These are phyloP conservation scores for Rhimphoctona megacephalus DNA, from an alignment of 2,888 invertebrate genomes.

Conservation along the genomic window DNA sequence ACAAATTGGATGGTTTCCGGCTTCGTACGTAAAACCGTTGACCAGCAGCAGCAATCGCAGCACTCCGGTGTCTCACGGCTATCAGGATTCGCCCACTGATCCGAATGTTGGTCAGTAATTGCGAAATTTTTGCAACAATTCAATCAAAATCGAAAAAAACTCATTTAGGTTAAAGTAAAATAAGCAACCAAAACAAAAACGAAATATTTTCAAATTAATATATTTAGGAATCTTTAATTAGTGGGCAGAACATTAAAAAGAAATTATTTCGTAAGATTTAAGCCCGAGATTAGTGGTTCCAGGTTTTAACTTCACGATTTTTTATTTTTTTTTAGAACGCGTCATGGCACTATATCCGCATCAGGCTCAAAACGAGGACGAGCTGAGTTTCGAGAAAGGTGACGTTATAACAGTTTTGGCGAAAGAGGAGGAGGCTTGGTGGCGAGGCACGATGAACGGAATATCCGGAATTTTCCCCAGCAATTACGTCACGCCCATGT, in stretches of 20 bases:
- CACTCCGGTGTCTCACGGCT: conserved; percentile 83
- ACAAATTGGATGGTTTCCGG: conserved; percentile 99
- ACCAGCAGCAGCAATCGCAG: conserved; percentile 84
- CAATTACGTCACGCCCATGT: conserved; percentile 95
- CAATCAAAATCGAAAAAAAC: neutral
- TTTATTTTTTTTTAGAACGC: conserved; percentile 87
- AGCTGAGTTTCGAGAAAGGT: conserved; percentile 96
- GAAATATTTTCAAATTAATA: conserved; percentile 25
- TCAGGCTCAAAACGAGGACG: conserved; percentile 97
- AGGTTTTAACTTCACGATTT: neutral
- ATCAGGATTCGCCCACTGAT: conserved; percentile 84
- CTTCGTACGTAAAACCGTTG: conserved; percentile 95
- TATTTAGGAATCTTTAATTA: neutral
- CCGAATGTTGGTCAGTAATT: conserved; percentile 80
- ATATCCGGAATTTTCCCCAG: conserved; percentile 97
- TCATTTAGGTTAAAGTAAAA: neutral
- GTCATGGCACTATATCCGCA: conserved; percentile 97
- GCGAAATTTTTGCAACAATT: neutral
- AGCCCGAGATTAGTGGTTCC: neutral
- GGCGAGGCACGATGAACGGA: conserved; percentile 97
- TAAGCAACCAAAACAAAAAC: neutral
- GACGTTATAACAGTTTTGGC: conserved; percentile 95
- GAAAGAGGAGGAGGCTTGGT: conserved; percentile 98
- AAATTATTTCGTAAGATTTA: conserved; percentile 34
- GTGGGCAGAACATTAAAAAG: neutral